Base-by-base conservation (phyloP, 2,797 vertebrate genomes). In the Melopsittacus undulatus region DNA sequence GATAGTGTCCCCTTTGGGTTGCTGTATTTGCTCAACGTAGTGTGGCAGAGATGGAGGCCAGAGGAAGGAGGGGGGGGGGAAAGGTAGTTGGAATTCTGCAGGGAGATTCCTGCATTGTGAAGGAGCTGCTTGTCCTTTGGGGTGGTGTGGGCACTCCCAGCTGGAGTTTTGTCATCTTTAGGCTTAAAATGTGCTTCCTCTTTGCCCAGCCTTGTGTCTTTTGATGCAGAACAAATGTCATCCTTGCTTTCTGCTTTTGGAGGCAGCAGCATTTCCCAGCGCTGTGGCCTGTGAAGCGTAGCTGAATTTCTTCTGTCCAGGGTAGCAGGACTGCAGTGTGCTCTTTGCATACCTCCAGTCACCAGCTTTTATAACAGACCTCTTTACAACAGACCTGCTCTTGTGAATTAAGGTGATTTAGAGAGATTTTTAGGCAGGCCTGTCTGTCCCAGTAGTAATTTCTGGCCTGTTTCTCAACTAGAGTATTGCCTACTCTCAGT, bases 91-190 rank as follows among this genome's bases (percentile, higher is more conserved):
- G 32, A 94, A 54, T 90, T 89, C 89, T 93, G 89, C 94, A 52
- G 94, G 87, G 82, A 94, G 56, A 94, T 86, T 77, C 85, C 91
- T 95, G 93, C 92, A 52, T 95, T 96, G 94, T 94, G 21, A 90
- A 59, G 1, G 40, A 79, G 86, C 80, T 56, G 80, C 82, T 14
- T n/a, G 59, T 8, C 74, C 80, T 79, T 19, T 11, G 77, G 45
- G 75, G 76, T 56, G 83, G 8, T 2, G 4, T 73, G 74, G 59
- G 29, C 62, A 14, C 57, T 90, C 57, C 54, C 1, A 2, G 8
- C n/a, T 18, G 62, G 38, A 59, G 10, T 59, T 87, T 17, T 51
- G 57, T 68, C 59, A 16, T 30, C 11, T 86, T 93, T 20, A 16
- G 42, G 62, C 52, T 82, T 17, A 13, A 62, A 77, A 87, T 8